Evolutionary conservation across 2,888 invertebrate genomes (phyloP).

Genomic region (Melanophora roralis): DNA sequence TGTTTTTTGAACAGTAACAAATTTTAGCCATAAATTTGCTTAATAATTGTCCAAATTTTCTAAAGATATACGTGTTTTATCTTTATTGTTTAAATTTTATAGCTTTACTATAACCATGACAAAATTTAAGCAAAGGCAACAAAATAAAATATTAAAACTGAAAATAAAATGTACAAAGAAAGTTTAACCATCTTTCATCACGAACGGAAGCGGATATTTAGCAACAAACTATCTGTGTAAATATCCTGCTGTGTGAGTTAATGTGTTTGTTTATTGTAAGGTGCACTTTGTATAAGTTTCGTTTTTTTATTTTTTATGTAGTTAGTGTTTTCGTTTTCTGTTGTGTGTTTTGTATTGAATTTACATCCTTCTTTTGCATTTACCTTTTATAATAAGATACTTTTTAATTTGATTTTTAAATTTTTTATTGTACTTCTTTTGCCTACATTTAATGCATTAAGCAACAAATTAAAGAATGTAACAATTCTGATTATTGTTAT

Average conservation of each 20-base stretch:
- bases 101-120: too few species aligned
- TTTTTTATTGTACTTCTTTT: constrained; percentile 5
- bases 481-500: too few species aligned
- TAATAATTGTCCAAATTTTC: too few species aligned
- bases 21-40: too few species aligned
- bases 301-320: neutral
- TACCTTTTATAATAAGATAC: constrained; percentile 44
- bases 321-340: constrained; percentile 10
- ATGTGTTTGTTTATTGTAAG: neutral
- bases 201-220: constrained; percentile 57
- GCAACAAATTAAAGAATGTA: too few species aligned
- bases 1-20: too few species aligned
- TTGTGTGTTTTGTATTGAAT: constrained; percentile 22
- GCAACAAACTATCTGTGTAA: constrained; percentile 50
- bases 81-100: too few species aligned
- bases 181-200: constrained; percentile 39
- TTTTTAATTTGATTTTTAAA: constrained; percentile 50
- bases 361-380: constrained; percentile 12
- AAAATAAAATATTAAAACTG: neutral
- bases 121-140: too few species aligned
- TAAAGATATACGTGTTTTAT: too few species aligned
- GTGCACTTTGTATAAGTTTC: constrained; percentile 3
- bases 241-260: constrained; percentile 9
- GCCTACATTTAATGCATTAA: too few species aligned
- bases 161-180: neutral